phyloP scores from a whole-genome alignment of 2,113 vertebrate species.

The Cricetomys ansorgei region DNA sequence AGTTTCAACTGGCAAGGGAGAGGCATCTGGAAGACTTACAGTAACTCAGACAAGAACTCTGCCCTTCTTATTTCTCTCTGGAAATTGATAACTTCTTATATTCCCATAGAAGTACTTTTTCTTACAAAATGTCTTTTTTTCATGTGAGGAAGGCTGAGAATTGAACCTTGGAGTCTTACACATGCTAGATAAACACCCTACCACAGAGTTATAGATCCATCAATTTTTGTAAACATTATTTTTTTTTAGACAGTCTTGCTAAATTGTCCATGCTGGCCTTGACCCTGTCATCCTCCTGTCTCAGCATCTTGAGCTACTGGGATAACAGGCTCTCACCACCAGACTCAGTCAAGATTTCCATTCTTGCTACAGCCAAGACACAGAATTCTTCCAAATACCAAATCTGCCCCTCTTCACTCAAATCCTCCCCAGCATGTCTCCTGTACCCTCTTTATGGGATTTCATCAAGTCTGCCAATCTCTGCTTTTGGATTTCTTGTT shows the following conservation, averaged over 20 bases:
- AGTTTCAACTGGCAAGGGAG: background rate
- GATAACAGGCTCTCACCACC: too few species aligned
- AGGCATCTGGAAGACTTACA: background rate
- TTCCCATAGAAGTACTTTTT: background rate
- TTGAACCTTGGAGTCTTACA: background rate
- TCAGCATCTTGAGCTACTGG: background rate
- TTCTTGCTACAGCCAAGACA: background rate
- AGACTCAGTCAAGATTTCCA: background rate
- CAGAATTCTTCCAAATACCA: background rate
- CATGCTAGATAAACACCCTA: background rate
- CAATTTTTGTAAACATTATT: background rate
- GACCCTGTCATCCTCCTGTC: background rate
- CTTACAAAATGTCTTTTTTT: background rate
- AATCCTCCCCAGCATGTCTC: too few species aligned
- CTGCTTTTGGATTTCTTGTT: background rate
- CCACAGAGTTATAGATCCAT: background rate
- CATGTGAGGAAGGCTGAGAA: background rate
- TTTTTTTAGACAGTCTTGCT: background rate
- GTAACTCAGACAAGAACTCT: background rate
- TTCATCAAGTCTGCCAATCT: background rate
- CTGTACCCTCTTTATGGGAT: background rate
- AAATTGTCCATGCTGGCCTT: background rate
- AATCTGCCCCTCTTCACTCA: background rate
- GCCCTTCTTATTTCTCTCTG: background rate
- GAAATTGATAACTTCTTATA: background rate